Conservation (phyloP, 2,888 invertebrate genomes). For the Protonemura montana region DNA sequence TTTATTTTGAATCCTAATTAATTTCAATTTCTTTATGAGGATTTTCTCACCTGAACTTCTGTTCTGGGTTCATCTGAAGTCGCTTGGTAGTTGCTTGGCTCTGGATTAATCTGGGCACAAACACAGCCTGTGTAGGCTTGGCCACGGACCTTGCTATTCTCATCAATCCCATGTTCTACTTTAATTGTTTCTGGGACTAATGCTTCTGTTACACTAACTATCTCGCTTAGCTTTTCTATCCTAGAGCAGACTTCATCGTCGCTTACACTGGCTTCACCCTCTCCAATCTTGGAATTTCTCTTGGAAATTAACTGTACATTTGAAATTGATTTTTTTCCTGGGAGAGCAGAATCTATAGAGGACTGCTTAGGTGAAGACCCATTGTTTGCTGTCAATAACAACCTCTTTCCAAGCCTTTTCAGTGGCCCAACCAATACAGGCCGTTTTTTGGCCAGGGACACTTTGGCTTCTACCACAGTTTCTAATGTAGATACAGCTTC, state of each 20-base stretch:
- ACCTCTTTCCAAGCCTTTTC: not conserved
- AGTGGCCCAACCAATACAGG: not conserved
- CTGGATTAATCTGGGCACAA: too few relatives aligned
- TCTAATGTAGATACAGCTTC: not conserved
- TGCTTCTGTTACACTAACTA: not conserved
- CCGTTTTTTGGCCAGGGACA: not conserved
- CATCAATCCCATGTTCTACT: not conserved
- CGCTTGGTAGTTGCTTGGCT: too few relatives aligned
- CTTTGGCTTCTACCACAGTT: not conserved
- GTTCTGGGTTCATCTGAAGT: too few relatives aligned
- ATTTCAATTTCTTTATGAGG: too few relatives aligned
- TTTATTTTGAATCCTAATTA: too few relatives aligned
- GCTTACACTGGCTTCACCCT: not conserved
- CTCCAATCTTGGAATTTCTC: not conserved
- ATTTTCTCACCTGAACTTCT: too few relatives aligned
- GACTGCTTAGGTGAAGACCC: not conserved
- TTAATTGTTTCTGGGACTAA: not conserved
- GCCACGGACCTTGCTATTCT: too few relatives aligned
- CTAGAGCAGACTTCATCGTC: not conserved
- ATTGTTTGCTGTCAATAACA: not conserved
- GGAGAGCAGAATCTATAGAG: not conserved
- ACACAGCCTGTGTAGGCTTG: too few relatives aligned
- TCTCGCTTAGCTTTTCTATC: not conserved
- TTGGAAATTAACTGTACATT: not conserved
- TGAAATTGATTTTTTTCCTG: not conserved